A percentile compares a stretch with the other conserved stretches of the same genome.
phyloP scores from a whole-genome alignment of 1,140 invertebrate genomes.

The Propsilocerus akamusi region DNA sequence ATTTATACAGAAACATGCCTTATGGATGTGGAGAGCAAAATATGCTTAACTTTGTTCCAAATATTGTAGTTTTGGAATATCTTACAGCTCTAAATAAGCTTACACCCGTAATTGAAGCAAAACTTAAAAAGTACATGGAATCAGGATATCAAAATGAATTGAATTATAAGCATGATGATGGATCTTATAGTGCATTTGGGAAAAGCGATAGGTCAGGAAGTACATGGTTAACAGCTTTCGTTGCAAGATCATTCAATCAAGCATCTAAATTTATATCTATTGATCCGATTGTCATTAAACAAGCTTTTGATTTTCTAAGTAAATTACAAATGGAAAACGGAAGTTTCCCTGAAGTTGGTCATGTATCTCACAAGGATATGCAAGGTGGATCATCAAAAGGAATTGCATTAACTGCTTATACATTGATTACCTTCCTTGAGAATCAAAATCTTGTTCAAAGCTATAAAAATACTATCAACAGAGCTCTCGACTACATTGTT shows the following conservation, averaged over 20 bases:
- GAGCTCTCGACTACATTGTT: conserved; percentile 63
- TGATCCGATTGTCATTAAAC: conserved; percentile 49
- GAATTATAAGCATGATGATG: conserved; percentile 73
- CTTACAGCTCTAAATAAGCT: conserved; percentile 19
- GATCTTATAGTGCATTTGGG: conserved; percentile 91
- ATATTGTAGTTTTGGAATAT: conserved; percentile 66
- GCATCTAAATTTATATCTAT: conserved; percentile 63
- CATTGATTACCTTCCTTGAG: conserved; percentile 54
- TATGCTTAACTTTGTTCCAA: no score
- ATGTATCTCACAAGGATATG: conserved; percentile 55
- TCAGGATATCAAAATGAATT: conserved; percentile 83
- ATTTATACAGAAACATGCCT: no score
- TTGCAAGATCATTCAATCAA: conserved; percentile 72
- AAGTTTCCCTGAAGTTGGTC: conserved; percentile 62
- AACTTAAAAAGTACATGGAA: conserved; percentile 58
- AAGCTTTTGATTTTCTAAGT: conserved; percentile 63
- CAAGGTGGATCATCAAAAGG: conserved; percentile 37
- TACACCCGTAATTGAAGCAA: conserved; percentile 31
- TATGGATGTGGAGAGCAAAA: no score
- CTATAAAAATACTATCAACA: conserved; percentile 44
- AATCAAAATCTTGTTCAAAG: conserved; percentile 28
- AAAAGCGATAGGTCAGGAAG: conserved; percentile 60
- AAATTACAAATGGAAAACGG: conserved; percentile 59
- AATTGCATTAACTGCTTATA: conserved; percentile 15
- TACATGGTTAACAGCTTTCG: conserved; percentile 95